phyloP scores from a whole-genome alignment of 2,888 invertebrate genomes.

The Isotomurus palustris region DNA sequence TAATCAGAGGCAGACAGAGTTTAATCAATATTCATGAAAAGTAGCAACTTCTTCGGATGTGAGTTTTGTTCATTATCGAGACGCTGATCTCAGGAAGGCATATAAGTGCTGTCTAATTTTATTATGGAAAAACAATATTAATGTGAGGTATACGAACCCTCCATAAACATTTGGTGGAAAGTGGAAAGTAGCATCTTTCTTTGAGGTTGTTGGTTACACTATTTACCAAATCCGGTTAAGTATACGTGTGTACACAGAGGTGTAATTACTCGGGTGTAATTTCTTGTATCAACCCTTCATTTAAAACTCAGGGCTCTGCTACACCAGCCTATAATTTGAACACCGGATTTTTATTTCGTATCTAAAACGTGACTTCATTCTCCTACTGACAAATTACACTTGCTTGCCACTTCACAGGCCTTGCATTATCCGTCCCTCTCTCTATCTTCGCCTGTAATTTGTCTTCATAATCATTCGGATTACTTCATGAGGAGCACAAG shows the following conservation, averaged over 20 bases:
- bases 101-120: not conserved
- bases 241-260: slow-evolving; percentile 34
- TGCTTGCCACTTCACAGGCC: not conserved
- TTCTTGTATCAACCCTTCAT: slow-evolving; percentile 44
- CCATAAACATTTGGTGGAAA: not conserved
- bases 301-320: slow-evolving; percentile 35
- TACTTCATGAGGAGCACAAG: slow-evolving; percentile 12
- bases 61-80: not conserved
- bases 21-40: slow-evolving; percentile 33
- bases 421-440: not conserved
- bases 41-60: too few species aligned
- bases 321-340: slow-evolving; percentile 44
- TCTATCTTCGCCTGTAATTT: slow-evolving; percentile 4
- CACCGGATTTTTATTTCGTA: slow-evolving; percentile 39
- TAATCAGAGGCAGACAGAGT: slow-evolving; percentile 2
- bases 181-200: not conserved
- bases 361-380: slow-evolving; percentile 45
- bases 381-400: slow-evolving; percentile 44
- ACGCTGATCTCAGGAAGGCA: not conserved
- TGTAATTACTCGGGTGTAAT: slow-evolving; percentile 46
- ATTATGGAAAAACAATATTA: not conserved
- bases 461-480: slow-evolving; percentile 13
- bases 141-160: too few species aligned
- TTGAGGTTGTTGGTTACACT: slow-evolving; percentile 12
- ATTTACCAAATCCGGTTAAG: slow-evolving; percentile 47